Percentiles rank a stretch among this genome's conserved stretches.
These are phyloP conservation scores for Chaetops frenatus DNA, from an alignment of 2,113 vertebrate species.

Conservation along the genomic window DNA sequence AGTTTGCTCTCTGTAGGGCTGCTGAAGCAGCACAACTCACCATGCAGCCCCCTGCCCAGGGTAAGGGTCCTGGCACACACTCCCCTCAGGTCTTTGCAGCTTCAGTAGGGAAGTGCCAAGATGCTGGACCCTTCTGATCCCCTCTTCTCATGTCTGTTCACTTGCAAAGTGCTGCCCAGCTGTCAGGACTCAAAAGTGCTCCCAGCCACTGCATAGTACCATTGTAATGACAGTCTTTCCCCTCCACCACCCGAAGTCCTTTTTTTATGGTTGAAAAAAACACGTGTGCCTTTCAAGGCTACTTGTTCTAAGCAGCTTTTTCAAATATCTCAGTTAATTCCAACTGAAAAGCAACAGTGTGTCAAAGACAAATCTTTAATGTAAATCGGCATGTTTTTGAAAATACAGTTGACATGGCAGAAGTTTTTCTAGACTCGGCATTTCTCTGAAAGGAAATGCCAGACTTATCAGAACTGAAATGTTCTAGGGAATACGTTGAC, in stretches of 20 bases:
- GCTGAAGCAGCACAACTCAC: not conserved
- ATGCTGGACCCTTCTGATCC: not conserved
- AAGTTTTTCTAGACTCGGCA: not conserved
- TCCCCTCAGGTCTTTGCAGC: not conserved
- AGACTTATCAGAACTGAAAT: not conserved
- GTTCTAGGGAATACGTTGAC: not conserved
- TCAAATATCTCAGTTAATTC: not conserved
- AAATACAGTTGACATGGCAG: not conserved
- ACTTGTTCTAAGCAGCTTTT: not conserved
- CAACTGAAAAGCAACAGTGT: not conserved
- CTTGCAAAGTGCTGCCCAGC: rapidly evolving
- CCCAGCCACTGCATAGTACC: not conserved
- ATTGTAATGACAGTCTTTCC: not conserved
- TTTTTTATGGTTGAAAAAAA: not conserved
- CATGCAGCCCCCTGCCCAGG: rapidly evolving
- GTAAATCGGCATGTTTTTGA: not conserved
- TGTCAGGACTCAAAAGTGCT: not conserved
- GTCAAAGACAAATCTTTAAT: not conserved
- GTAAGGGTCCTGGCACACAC: not conserved
- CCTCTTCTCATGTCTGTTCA: not conserved
- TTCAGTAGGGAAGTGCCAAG: not conserved
- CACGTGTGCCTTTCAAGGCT: not conserved
- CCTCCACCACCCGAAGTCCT: not conserved
- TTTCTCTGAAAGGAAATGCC: slow-evolving; percentile 24
- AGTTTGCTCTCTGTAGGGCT: not conserved